These are phyloP conservation scores for Crenichthys baileyi DNA, from an alignment of 2,797 vertebrate genomes.

Conservation along the genomic window DNA sequence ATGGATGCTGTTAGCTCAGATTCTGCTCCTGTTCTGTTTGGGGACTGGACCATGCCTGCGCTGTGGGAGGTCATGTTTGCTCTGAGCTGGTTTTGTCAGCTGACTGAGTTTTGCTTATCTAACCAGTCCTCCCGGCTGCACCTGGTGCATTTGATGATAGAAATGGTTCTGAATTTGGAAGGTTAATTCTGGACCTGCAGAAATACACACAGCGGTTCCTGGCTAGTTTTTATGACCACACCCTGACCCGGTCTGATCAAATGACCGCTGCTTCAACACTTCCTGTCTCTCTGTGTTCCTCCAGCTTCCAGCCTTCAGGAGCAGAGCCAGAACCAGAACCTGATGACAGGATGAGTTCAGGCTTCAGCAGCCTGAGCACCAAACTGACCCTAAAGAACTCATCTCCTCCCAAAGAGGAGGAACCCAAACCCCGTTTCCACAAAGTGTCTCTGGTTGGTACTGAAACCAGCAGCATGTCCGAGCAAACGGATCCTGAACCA, in stretches of 20 bases:
- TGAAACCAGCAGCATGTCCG: not conserved
- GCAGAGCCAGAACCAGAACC: constrained; percentile 27
- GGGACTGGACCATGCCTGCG: not conserved
- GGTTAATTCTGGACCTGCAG: not conserved
- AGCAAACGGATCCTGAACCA: rapidly evolving
- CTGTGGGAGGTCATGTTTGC: not conserved
- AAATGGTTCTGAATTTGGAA: not conserved
- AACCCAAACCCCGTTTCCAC: constrained; percentile 69
- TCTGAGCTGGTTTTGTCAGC: not conserved
- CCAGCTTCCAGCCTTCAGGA: constrained; percentile 43
- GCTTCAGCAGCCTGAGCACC: constrained; percentile 69
- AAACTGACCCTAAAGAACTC: constrained; percentile 70
- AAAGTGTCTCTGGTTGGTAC: constrained; percentile 82
- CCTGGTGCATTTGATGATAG: not conserved
- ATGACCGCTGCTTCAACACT: not conserved
- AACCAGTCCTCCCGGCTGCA: not conserved
- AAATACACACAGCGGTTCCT: too few species aligned
- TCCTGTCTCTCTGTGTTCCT: constrained; percentile 7
- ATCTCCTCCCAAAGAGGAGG: constrained; percentile 31
- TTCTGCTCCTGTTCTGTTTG: not conserved
- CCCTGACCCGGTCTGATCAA: not conserved
- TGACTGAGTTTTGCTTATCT: not conserved
- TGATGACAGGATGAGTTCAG: constrained; percentile 62
- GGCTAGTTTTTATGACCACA: too few species aligned
- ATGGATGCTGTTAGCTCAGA: too few species aligned